Evolutionary conservation across 1,140 invertebrate genomes (phyloP).

Genomic region (Papilio dardanus): DNA sequence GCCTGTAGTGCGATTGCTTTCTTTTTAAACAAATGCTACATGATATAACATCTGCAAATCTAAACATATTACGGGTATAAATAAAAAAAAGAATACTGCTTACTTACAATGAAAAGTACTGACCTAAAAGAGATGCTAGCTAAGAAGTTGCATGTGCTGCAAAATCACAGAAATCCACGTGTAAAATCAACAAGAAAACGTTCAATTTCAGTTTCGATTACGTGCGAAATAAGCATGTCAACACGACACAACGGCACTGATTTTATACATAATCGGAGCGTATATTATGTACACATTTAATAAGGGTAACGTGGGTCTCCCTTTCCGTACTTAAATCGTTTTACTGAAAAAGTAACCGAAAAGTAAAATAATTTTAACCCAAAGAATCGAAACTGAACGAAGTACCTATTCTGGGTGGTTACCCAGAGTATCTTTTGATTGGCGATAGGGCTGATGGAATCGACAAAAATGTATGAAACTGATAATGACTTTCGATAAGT

Average conservation of each 20-base stretch:
- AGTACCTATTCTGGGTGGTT: too few relatives aligned
- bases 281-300: neutral
- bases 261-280: neutral
- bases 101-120: neutral
- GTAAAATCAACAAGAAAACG: neutral
- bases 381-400: too few relatives aligned
- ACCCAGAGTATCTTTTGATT: too few relatives aligned
- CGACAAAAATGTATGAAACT: too few relatives aligned
- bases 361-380: too few relatives aligned
- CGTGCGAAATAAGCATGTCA: neutral
- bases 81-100: conserved; percentile 10
- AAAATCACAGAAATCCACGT: neutral
- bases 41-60: too few relatives aligned
- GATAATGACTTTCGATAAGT: too few relatives aligned
- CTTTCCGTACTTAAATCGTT: too few relatives aligned
- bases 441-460: too few relatives aligned
- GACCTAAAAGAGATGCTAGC: neutral
- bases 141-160: neutral
- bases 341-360: too few relatives aligned
- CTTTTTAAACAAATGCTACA: conserved; percentile 6
- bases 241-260: neutral
- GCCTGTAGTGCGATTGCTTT: conserved; percentile 1
- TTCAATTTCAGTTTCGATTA: neutral
- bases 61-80: neutral
- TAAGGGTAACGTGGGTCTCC: too few relatives aligned